Evolutionary conservation across 2,113 vertebrate genomes (phyloP).

Genomic region (Geococcyx californianus): DNA sequence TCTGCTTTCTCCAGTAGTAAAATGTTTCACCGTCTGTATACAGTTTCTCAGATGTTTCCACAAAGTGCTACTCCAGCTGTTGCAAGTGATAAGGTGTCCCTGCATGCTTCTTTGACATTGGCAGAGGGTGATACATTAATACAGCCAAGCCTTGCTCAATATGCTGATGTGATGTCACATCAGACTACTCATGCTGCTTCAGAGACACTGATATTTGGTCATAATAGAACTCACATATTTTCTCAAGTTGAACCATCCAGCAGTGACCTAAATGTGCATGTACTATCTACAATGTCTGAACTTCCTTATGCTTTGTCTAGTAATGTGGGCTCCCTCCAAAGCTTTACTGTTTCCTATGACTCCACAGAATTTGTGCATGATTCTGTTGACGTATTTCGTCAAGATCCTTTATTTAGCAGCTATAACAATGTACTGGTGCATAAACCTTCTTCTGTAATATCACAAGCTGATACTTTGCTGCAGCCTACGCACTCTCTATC

Average conservation of each 20-base stretch:
- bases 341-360: constrained; percentile 72
- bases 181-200: constrained; percentile 76
- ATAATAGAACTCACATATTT: constrained; percentile 74
- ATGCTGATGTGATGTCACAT: constrained; percentile 76
- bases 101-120: constrained; percentile 83
- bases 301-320: constrained; percentile 74
- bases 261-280: constrained; percentile 82
- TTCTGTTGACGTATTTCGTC: constrained; percentile 70
- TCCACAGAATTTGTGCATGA: constrained; percentile 65
- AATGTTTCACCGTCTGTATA: constrained; percentile 74
- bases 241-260: constrained; percentile 77
- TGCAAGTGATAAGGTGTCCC: constrained; percentile 76
- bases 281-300: constrained; percentile 75
- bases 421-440: constrained; percentile 65
- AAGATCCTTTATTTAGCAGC: constrained; percentile 70
- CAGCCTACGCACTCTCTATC: constrained; percentile 79
- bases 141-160: constrained; percentile 76
- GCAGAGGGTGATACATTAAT: constrained; percentile 77
- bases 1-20: constrained; percentile 83
- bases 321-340: constrained; percentile 76
- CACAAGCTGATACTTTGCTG: constrained; percentile 69
- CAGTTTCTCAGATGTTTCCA: constrained; percentile 77
- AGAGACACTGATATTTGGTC: constrained; percentile 77
- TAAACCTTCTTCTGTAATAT: constrained; percentile 68
- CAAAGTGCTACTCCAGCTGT: constrained; percentile 75